These are phyloP conservation scores for Hemaris fuciformis DNA, from an alignment of 2,888 invertebrate genomes.

Conservation along the genomic window DNA sequence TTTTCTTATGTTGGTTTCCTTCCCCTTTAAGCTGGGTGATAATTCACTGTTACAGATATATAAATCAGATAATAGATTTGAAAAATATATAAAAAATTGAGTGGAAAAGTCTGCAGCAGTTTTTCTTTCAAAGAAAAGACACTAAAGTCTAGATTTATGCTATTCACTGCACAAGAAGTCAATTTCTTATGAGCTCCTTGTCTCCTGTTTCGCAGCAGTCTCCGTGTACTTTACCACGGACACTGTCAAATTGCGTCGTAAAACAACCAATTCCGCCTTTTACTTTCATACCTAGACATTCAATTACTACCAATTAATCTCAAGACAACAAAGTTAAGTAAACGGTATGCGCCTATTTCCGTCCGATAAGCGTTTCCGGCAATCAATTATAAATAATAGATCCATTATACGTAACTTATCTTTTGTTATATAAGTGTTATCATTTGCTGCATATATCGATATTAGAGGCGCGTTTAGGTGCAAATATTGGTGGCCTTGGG, in stretches of 20 bases:
- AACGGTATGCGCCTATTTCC: slow-evolving; percentile 11
- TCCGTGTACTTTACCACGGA: not conserved
- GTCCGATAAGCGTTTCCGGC: slow-evolving; percentile 11
- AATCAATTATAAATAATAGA: slow-evolving; percentile 1
- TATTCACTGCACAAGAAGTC: too few relatives aligned
- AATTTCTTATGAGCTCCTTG: too few relatives aligned
- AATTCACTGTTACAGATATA: too few relatives aligned
- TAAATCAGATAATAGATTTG: too few relatives aligned
- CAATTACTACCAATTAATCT: not conserved
- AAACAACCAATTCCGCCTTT: not conserved
- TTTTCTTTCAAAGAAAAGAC: too few relatives aligned
- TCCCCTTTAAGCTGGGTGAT: too few relatives aligned
- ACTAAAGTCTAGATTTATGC: too few relatives aligned
- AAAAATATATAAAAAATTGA: too few relatives aligned
- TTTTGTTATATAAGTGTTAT: not conserved
- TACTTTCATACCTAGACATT: not conserved
- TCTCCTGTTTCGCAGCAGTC: too few relatives aligned
- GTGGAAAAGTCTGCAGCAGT: too few relatives aligned
- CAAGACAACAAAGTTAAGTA: not conserved
- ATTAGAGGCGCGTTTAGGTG: not conserved
- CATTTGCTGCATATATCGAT: not conserved
- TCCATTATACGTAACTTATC: not conserved
- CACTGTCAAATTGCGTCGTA: not conserved
- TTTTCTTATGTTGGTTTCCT: too few relatives aligned
- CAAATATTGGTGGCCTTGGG: not conserved